phyloP scores from a whole-genome alignment of 1,140 invertebrate genomes.

The Polypedilum vanderplanki region DNA sequence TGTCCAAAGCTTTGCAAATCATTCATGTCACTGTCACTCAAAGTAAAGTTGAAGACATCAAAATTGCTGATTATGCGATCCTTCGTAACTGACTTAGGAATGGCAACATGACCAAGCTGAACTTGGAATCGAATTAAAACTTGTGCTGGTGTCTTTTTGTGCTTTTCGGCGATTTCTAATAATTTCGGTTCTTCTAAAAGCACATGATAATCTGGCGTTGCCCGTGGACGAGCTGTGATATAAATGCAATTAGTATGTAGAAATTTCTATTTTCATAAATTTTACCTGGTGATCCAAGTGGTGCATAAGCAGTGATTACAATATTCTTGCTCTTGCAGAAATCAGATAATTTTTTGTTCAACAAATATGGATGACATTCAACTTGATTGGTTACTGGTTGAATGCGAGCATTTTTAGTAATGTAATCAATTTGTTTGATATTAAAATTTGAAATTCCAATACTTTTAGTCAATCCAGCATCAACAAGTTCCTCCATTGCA shows the following conservation, averaged over 20 bases:
- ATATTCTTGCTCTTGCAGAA: conserved; percentile 61
- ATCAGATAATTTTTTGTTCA: conserved; percentile 58
- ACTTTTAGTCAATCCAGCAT: conserved; percentile 59
- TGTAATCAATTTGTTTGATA: conserved; percentile 59
- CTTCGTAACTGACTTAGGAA: conserved; percentile 71
- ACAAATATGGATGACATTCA: conserved; percentile 70
- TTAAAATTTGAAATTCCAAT: conserved; percentile 87
- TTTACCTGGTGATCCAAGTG: conserved; percentile 59
- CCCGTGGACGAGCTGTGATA: conserved; percentile 55
- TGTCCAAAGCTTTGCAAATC: conserved; percentile 51
- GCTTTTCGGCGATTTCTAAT: conserved; percentile 50
- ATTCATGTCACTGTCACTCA: conserved; percentile 50
- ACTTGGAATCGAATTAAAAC: conserved; percentile 52
- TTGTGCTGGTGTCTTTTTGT: conserved; percentile 61
- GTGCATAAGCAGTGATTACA: conserved; percentile 67
- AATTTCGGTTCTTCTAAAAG: conserved; percentile 55
- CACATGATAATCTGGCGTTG: conserved; percentile 59
- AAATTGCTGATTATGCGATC: conserved; percentile 63
- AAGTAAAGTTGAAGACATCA: conserved; percentile 63
- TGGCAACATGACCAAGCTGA: conserved; percentile 62
- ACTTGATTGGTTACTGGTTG: conserved; percentile 69
- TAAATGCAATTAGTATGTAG: not conserved
- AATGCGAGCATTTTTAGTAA: conserved; percentile 58
- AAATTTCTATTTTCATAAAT: conserved; percentile 32
- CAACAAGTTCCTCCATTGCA: conserved; percentile 66